Evolutionary conservation across 35 echinoderm and acorn worm species (phyloP), one percentile per base, ranked within the genome.

Genomic region (Heliocidaris erythrogramma): DNA sequence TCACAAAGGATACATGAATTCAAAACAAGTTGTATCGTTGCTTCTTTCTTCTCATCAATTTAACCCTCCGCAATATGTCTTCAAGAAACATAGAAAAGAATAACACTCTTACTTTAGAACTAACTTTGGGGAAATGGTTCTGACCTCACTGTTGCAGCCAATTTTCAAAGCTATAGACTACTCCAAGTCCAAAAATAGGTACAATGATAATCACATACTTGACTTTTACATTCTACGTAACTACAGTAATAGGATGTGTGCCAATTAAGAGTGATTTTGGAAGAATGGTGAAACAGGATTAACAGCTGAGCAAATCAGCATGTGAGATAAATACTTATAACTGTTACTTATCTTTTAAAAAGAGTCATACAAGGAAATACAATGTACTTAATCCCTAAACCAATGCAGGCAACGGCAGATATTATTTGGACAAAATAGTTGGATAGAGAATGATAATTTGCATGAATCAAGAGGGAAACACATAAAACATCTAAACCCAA

Each of bases 401-500:
- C 31, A 89, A 5, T 2, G 31, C 30, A 47, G 14, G 10, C 30
- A n/a, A 78, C n/a, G 65, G 21, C 47, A 86, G 11, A 86, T 86
- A 32, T 32, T 86, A 32, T 32, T 30, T 29, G n/a, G n/a, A 29
- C 27, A 32, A 86, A 32, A 86, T 42, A 7, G 31, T 89, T 89
- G 32, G 17, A 47, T 47, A 17, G 12, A 47, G 86, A 42, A 17
- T 89, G 31, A 48, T 89, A 48, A 47, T 24, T 89, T 5, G 31
- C 87, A 47, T 21, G 17, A 2, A 35, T 30, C 10, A n/a, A 89
- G 31, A 89, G 5, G 87, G 31, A 89, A 18, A 89, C 32, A 89
- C 42, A 47, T 30, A 89, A 42, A 89, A 89, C 87, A 89, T 89
- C 47, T 32, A 89, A 89, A 89, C 87, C 47, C 30, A 89, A 32